Evolutionary conservation across 2,888 invertebrate species (phyloP).

Genomic region (Tetragnatha montana): DNA sequence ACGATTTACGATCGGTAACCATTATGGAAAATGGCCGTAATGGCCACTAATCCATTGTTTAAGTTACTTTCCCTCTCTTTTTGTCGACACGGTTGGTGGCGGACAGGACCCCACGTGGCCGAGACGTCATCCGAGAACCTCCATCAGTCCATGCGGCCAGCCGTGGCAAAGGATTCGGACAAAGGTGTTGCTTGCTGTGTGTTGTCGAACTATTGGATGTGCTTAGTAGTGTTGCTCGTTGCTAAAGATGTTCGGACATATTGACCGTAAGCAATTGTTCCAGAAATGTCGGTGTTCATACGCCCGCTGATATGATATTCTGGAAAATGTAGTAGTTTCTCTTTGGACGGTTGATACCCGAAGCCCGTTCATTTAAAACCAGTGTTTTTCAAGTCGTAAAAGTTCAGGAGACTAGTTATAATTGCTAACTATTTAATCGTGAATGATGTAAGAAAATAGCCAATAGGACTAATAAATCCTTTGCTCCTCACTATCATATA

Average conservation of each 20-base stretch:
- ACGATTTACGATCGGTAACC: background rate
- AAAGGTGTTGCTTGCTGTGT: background rate
- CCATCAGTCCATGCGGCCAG: conserved; percentile 38
- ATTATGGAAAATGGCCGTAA: background rate
- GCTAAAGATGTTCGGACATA: background rate
- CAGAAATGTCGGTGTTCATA: background rate
- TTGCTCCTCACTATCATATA: no score
- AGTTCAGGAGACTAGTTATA: no score
- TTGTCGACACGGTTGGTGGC: conserved; percentile 20
- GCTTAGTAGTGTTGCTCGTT: no score
- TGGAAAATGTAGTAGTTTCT: no score
- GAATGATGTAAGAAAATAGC: no score
- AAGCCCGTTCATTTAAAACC: no score
- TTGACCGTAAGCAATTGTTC: background rate
- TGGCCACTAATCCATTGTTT: background rate
- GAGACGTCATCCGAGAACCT: background rate
- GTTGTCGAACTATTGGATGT: background rate
- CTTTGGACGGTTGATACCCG: no score
- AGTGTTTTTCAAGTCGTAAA: no score
- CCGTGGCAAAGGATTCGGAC: conserved; percentile 9
- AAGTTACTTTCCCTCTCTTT: background rate
- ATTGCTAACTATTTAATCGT: no score
- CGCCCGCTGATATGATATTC: no score
- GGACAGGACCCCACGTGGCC: background rate
- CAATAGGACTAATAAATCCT: no score